Percentiles rank a stretch among this genome's conserved stretches.
Conservation (phyloP, 2,888 invertebrate species). For the Plemyria rubiginata region DNA sequence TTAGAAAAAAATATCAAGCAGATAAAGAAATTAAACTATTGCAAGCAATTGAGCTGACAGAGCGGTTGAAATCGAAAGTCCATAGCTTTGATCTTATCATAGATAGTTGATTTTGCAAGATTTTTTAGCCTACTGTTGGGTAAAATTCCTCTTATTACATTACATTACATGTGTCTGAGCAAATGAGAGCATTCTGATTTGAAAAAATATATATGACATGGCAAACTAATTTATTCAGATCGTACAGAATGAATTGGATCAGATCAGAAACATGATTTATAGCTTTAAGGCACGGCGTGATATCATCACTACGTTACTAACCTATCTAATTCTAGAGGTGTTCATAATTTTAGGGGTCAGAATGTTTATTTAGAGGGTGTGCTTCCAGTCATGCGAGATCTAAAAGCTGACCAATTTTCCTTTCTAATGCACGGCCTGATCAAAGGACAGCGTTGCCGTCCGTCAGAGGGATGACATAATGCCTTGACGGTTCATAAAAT, state of each 20-base stretch:
- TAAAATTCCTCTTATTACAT: too few relatives aligned
- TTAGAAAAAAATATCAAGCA: too few relatives aligned
- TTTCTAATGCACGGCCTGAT: slow-evolving; percentile 72
- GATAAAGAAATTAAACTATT: too few relatives aligned
- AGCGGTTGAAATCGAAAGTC: slow-evolving; percentile 15
- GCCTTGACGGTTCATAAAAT: slow-evolving; percentile 64
- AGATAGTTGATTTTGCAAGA: background rate
- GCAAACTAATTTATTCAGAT: too few relatives aligned
- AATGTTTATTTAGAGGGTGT: slow-evolving; percentile 41
- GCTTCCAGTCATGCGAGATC: slow-evolving; percentile 56
- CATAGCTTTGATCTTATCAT: background rate
- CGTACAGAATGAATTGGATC: slow-evolving; percentile 48
- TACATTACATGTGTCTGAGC: too few relatives aligned
- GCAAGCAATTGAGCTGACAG: slow-evolving; percentile 11
- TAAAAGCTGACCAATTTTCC: slow-evolving; percentile 75
- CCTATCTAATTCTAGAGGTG: slow-evolving; percentile 9
- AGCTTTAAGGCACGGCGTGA: slow-evolving; percentile 26
- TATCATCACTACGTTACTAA: background rate
- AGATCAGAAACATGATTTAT: slow-evolving; percentile 42
- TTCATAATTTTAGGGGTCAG: slow-evolving; percentile 15
- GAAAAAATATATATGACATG: too few relatives aligned
- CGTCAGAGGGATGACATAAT: slow-evolving; percentile 62
- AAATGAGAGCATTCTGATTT: too few relatives aligned
- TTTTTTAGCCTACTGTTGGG: too few relatives aligned
- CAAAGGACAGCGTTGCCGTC: slow-evolving; percentile 64